Evolutionary conservation across 2,113 vertebrate genomes (phyloP).

Genomic region (Siniperca chuatsi): DNA sequence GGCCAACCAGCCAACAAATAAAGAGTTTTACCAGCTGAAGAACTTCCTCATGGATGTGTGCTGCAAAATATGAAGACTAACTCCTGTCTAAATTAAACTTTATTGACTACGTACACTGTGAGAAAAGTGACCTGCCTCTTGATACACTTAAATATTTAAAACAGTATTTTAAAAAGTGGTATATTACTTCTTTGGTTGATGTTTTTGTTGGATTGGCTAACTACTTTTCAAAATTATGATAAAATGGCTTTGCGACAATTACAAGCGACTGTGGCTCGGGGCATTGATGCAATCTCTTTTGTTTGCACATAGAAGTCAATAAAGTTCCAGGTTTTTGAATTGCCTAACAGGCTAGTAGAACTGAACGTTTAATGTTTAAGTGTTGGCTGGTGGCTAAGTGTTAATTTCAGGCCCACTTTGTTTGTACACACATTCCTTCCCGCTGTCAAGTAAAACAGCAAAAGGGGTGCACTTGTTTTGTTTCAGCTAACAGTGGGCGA

Average conservation of each 20-base stretch:
- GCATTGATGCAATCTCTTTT: not conserved
- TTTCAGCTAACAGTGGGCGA: not conserved
- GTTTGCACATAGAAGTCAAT: not conserved
- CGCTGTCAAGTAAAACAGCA: constrained; percentile 61
- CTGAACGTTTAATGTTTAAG: not conserved
- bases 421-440: constrained; percentile 68
- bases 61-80: not conserved
- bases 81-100: not conserved
- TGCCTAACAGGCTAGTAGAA: not conserved
- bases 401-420: constrained; percentile 37
- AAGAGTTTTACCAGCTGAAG: not conserved
- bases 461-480: constrained; percentile 25
- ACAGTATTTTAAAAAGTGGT: not conserved
- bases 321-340: not conserved
- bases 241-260: not conserved
- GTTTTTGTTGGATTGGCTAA: not conserved
- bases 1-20: constrained; percentile 32
- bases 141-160: constrained; percentile 5
- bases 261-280: not conserved
- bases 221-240: not conserved
- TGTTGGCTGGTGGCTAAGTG: constrained; percentile 4
- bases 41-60: not conserved
- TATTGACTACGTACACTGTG: not conserved
- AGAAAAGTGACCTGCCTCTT: not conserved
- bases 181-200: not conserved